Evolutionary conservation across 2,113 vertebrate species (phyloP), one percentile per base, ranked within the genome.

Genomic region (Pipa parva): DNA sequence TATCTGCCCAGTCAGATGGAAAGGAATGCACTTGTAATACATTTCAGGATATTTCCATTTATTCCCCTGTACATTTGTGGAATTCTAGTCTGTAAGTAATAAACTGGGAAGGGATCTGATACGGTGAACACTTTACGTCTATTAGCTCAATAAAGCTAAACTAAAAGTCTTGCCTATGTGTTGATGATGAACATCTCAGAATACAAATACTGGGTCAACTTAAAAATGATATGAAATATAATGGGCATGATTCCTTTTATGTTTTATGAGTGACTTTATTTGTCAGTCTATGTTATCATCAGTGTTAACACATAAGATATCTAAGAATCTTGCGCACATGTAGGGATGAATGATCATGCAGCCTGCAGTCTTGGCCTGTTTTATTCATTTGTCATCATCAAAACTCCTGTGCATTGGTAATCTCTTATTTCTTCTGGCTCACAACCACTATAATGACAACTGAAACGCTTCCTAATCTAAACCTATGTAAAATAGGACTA

Each of bases 221-320:
- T 21, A 22, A 9, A 36, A 11, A 12, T 8, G 12, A 58, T 13
- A 8, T 24, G 11, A 2, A n/a, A 45, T 45, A 49, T 54, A 70
- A 39, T 39, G 42, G 15, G 33, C 48, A n/a, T 3, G 27, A 31
- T 54, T 49, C 17, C 50, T 7, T 45, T 25, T n/a, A 31, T 61
- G 27, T 70, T 61, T n/a, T 61, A 17, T 70, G 66, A 58, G 66
- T 70, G 66, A 70, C 66, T 54, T 70, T 70, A 39, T 51, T 61
- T 70, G 66, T 70, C 66, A 70, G 21, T 36, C 31, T 42, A 17
- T 27, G 58, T 70, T 70, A 70, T 45, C 48, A 42, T 70, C 66
- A 70, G 33, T 39, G 24, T 36, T 39, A 24, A 24, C 48, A 45
- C 25, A 12, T 36, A 10, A 45, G 58, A n/a, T 33, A 45, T 24